Evolutionary conservation across 30 jellyfish, hydroid and myxozoan species (phyloP), one percentile per base, ranked within the genome.

Genomic region (Hydractinia echinata): DNA sequence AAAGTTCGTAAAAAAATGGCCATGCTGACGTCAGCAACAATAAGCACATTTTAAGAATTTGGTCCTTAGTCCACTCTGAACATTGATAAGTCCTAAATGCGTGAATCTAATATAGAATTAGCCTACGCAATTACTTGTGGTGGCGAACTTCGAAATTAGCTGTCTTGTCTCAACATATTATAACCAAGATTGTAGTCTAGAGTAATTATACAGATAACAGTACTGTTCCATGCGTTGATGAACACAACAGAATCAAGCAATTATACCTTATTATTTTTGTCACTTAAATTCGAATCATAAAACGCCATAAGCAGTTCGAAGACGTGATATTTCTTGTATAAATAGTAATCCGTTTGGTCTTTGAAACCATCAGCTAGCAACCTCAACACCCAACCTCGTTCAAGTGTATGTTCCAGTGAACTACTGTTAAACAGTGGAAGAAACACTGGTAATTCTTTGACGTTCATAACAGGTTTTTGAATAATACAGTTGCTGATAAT

Each of bases 321-420:
- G 20, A 86, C 91, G 50, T 83, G 96, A 51, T 84, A 77, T 72
- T 85, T 86, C 67, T 91, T 91, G 67, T 85, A 86, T 21, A 86
- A 77, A 72, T 91, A 91, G 66, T 81, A 91, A 61, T 86, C 97
- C 4, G 88, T 19, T 4, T 84, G 21, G 16, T 88, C 84, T 58
- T 87, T 82, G 8, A 86, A 64, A 69, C 97, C 95, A 79, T 80
- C 80, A 16, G 72, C 77, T 15, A 91, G 83, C 67, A 91, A 73
- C 69, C 82, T 78, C n/a, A 91, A 64, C 9, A 91, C 56, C 97
- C 97, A 91, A 8, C 76, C 70, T 30, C 91, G 78, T 58, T 86
- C 96, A 19, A 54, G 61, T 56, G 18, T 21, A 61, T 58, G 76
- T 61, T 86, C 88, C 66, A 85, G 55, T 55, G 77, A 51, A 14